Evolutionary conservation across 1,140 invertebrate genomes (phyloP), one percentile per base, ranked within the genome.

Genomic region (Plutomurus gul): DNA sequence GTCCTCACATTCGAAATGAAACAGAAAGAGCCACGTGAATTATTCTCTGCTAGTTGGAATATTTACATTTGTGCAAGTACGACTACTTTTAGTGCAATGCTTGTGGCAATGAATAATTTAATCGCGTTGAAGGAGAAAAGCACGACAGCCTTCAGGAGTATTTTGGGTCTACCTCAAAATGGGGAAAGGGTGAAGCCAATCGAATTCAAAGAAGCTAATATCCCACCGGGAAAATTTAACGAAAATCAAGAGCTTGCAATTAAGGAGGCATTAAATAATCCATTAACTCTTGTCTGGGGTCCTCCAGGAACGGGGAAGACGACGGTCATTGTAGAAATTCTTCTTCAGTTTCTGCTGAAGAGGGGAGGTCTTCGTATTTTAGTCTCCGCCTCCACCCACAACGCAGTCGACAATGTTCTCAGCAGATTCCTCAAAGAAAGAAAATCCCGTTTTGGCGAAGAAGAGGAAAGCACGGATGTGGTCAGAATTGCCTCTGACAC

Each of bases 291-390:
- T 16, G 37, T 75, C 20, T 56, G 46, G 74, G 72, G 74, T 13
- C 78, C 78, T 20, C 78, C 78, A 1, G 78, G 78, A 46, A 77
- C 78, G 6, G 78, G 78, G 13, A 80, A 80, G 70, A 80, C 78
- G 1, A 70, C 43, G 4, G 60, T 65, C 27, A 39, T 75, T 22
- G 56, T 70, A 7, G 39, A 39, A 25, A 75, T 80, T 20, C 13
- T 80, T 4, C n/a, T 75, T 7, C 33, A 65, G 36, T 37, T 40
- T 70, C 7, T 80, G 18, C 3, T n/a, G 6, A 16, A 8, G 10
- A 8, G 49, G 3, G 16, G 10, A 4, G 71, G 36, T 13, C 43
- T 49, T 4, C 20, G 16, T 36, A 76, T 80, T 22, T 33, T 80
- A 16, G 78, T 75, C 11, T 20, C 60, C 4, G 78, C 78, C 10